Percentiles rank a stretch among this genome's conserved stretches.
Conservation (phyloP, 2,888 invertebrate species). For the Ypsolopha sequella region DNA sequence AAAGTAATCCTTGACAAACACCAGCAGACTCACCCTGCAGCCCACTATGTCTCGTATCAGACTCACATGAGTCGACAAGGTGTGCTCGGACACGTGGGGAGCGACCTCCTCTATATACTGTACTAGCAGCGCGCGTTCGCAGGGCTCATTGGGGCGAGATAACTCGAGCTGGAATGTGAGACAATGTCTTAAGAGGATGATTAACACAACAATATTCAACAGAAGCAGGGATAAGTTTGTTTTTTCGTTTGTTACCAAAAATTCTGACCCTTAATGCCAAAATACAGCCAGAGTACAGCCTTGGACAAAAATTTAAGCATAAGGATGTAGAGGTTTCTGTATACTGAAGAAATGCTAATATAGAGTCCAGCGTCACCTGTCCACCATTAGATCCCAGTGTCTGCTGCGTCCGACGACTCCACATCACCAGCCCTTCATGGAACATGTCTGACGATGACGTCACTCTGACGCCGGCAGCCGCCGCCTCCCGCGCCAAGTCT, state of each 20-base stretch:
- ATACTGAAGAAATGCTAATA: not conserved
- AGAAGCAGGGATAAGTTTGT: too few relatives aligned
- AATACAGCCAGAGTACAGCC: too few relatives aligned
- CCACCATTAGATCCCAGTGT: constrained; percentile 16
- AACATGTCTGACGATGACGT: constrained; percentile 14
- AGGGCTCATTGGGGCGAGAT: constrained; percentile 14
- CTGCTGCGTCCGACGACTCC: constrained; percentile 24
- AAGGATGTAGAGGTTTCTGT: too few relatives aligned
- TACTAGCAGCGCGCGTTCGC: constrained; percentile 33
- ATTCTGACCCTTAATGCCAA: too few relatives aligned
- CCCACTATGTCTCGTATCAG: constrained; percentile 15
- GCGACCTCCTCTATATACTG: constrained; percentile 19
- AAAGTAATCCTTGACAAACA: constrained; percentile 48
- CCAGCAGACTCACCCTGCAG: constrained; percentile 39
- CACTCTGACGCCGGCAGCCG: constrained; percentile 21
- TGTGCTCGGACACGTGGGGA: constrained; percentile 14
- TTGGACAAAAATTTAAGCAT: too few relatives aligned
- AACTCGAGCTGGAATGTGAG: constrained; percentile 23
- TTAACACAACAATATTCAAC: not conserved
- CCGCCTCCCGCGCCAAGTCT: constrained; percentile 25
- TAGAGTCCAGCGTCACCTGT: constrained; percentile 17
- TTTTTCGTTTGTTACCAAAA: too few relatives aligned
- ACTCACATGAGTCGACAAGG: constrained; percentile 21
- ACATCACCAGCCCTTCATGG: constrained; percentile 27
- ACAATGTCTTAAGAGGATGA: too few relatives aligned